Evolutionary conservation across 2,888 invertebrate genomes (phyloP).

Genomic region (Cephus runcator): DNA sequence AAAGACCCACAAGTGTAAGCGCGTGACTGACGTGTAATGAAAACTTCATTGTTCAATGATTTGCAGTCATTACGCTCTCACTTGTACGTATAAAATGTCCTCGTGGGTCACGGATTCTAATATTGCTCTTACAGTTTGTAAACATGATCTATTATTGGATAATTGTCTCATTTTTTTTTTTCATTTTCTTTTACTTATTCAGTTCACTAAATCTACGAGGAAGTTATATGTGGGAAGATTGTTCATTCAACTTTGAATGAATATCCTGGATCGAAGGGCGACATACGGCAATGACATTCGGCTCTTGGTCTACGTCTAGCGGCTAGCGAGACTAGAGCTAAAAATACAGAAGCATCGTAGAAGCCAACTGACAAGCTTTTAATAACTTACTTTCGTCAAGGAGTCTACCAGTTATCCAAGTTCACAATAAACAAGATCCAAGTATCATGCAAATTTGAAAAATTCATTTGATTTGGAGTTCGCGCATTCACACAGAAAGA

Average conservation of each 20-base stretch:
- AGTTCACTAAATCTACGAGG: neutral
- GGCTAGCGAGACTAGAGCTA: constrained; percentile 15
- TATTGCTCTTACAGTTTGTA: too few species aligned
- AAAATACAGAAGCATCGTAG: constrained; percentile 31
- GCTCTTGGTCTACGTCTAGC: constrained; percentile 2
- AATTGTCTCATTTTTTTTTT: too few species aligned
- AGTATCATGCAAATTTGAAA: neutral
- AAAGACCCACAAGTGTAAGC: too few species aligned
- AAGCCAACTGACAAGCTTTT: constrained; percentile 37
- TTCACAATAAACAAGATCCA: neutral
- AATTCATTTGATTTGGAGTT: constrained; percentile 6
- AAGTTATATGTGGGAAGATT: neutral
- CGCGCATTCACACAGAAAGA: neutral
- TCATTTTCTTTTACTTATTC: neutral
- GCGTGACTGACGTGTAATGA: too few species aligned
- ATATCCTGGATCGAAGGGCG: neutral
- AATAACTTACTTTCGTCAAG: constrained; percentile 32
- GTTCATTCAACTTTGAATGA: neutral
- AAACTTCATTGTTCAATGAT: too few species aligned
- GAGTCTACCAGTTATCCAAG: constrained; percentile 9
- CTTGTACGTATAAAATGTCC: too few species aligned
- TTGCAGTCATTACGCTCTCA: too few species aligned
- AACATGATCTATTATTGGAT: too few species aligned
- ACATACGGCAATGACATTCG: constrained; percentile 1
- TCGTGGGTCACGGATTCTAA: too few species aligned